phyloP scores from a whole-genome alignment of 2,113 vertebrate species.

The Brachyhypopomus occidentalis region DNA sequence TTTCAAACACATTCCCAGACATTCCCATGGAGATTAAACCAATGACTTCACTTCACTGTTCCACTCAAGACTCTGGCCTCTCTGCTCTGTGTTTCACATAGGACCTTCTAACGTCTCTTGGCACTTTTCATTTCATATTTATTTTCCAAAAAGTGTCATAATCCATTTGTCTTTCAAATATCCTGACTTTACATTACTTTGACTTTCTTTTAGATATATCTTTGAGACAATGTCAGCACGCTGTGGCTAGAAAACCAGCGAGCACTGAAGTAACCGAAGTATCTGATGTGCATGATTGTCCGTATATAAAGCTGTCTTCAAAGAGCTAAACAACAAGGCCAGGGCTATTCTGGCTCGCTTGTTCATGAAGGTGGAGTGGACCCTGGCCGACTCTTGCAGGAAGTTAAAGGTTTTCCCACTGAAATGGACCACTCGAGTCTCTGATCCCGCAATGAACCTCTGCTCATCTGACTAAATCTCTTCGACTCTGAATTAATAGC shows the following conservation, averaged over 20 bases:
- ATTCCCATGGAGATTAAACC: conserved; percentile 63
- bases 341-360: no score
- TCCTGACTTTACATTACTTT: background rate
- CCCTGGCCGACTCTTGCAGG: background rate
- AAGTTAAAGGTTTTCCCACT: conserved; percentile 2
- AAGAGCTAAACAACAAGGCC: no score
- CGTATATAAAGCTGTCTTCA: background rate
- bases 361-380: no score
- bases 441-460: conserved; percentile 28
- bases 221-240: background rate
- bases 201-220: background rate
- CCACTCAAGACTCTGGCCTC: background rate
- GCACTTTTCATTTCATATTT: background rate
- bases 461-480: conserved; percentile 28
- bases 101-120: background rate
- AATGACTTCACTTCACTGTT: conserved; percentile 37
- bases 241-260: no score
- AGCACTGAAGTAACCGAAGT: no score
- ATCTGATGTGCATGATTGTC: background rate
- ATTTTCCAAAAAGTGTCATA: background rate
- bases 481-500: conserved; percentile 52
- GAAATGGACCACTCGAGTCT: conserved; percentile 31
- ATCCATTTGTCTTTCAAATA: background rate
- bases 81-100: background rate
- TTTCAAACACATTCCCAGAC: conserved; percentile 36